Evolutionary conservation across 2,888 invertebrate genomes (phyloP), one percentile per base, ranked within the genome.

Genomic region (Apomyelois bistriatella): DNA sequence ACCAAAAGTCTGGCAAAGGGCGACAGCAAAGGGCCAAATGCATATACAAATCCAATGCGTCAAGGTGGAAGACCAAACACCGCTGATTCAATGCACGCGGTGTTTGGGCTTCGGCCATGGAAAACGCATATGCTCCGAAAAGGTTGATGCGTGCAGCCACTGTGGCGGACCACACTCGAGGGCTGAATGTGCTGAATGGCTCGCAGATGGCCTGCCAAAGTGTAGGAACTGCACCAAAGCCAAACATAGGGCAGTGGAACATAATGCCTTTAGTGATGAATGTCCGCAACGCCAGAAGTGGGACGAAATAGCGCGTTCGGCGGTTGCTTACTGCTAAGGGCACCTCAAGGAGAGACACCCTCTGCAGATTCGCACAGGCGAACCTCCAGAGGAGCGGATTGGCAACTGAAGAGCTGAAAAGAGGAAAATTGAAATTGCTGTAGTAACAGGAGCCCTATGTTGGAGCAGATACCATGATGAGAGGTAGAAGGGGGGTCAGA

Each of bases 321-420:
- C 38, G 0, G 53, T 59, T 8, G 47, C 59, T 0, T 60, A 60
- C 10, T 58, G 58, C 55, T 60, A 54, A 61, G 40, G 59, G 47
- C 41, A 30, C 9, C 42, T 37, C 16, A 6, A 12, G 10, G 5
- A n/a, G 10, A 3, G 3, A 12, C 1, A 16, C 0, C 10, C 1
- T 9, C 9, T 47, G 15, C n/a, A 35, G 8, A 16, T 1, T 47
- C 0, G 1, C 30, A 10, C 47, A 47, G 7, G 47, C 47, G 6
- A 47, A 47, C 36, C 35, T 47, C 1, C 35, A 47, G n/a, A 35
- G n/a, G 7, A 35, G 15, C 0, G 5, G 16, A 12, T n/a, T 47
- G 0, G 47, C 47, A 8, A 47, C 47, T 1, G 0, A 32, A n/a
- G 47, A 47, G 35, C 16, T 47, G 32, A 36, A n/a, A 35, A 35